Base-by-base conservation (phyloP, 2,797 vertebrate species). In the Halcyon badia region DNA sequence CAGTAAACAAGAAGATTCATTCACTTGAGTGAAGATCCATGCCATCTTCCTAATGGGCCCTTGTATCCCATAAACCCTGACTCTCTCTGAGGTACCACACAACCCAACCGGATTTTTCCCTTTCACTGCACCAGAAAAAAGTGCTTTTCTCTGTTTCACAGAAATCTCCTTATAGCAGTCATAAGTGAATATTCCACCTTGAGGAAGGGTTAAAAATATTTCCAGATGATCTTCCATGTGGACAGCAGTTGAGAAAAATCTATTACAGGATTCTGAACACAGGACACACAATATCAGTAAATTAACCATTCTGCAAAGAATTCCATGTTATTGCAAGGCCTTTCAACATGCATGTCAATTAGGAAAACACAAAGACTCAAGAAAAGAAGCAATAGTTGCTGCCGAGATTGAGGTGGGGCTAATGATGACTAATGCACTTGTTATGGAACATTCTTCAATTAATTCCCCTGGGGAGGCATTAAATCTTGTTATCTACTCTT, bases 401-500 rank as follows among this genome's bases (percentile, higher is more conserved):
- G 46, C 70, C 1, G 42, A 52, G 62, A 35, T 57, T 66, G 83
- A 91, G 87, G 70, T 82, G 77, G 77, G 42, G 62, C 48, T 89
- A 92, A 84, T 83, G 91, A 93, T 94, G 94, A 97, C 93, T 97
- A 93, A 95, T 66, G 49, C 41, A 57, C 52, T 94, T 94, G 80
- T 89, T 95, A 89, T 77, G 91, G 83, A 94, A 81, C 73, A 46
- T 73, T 93, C 75, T 84, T 88, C 73, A 93, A 57, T 84, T 90
- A 73, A 89, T 93, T 94, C 64, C 44, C 21, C 24, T 31, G 19
- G 37, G 48, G 51, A 95, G 77, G 81, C 41, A 83, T 64, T 85
- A 84, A 71, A 85, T 94, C 88, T 82, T 49, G 48, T 93, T 96
- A 96, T 92, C 88, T 96, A 94, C 94, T 94, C 86, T 95, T 61